Conservation (phyloP, 2,113 vertebrate genomes). For the Xenopus borealis region DNA sequence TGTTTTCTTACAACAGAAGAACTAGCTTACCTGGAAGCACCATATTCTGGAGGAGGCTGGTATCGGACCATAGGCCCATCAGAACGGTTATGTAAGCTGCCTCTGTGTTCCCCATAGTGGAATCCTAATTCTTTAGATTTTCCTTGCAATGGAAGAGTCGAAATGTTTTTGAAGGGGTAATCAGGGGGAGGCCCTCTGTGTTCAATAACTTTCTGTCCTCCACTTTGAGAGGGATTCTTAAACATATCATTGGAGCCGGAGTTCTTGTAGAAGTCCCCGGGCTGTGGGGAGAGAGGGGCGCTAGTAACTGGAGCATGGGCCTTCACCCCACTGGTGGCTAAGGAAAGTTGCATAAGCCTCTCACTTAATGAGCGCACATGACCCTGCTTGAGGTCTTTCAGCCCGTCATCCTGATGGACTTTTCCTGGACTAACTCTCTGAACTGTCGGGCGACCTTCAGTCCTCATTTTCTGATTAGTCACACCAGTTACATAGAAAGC, state of each 20-base stretch:
- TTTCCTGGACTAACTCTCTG: conserved; percentile 84
- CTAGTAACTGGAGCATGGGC: conserved; percentile 89
- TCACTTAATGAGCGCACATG: conserved; percentile 95
- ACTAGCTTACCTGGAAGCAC: conserved; percentile 83
- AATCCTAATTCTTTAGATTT: conserved; percentile 78
- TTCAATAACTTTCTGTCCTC: conserved; percentile 71
- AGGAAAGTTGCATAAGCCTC: conserved; percentile 93
- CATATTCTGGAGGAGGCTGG: conserved; percentile 95
- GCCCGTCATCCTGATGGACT: conserved; percentile 94
- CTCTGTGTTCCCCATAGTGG: conserved; percentile 83
- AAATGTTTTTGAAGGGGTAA: conserved; percentile 87
- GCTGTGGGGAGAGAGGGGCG: conserved; percentile 78
- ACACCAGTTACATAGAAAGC: conserved; percentile 91
- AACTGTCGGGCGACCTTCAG: conserved; percentile 85
- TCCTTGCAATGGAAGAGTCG: conserved; percentile 75
- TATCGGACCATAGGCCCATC: conserved; percentile 92
- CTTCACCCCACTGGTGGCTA: conserved; percentile 93
- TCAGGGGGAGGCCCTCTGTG: conserved; percentile 92
- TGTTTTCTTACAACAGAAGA: neutral
- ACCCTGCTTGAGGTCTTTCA: conserved; percentile 97
- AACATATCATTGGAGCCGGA: conserved; percentile 79
- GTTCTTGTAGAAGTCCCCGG: conserved; percentile 70
- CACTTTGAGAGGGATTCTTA: conserved; percentile 71
- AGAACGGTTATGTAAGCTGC: conserved; percentile 72
- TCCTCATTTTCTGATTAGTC: conserved; percentile 87